Evolutionary conservation across 2,888 invertebrate genomes (phyloP).

Genomic region (Platerodrilus igneus): DNA sequence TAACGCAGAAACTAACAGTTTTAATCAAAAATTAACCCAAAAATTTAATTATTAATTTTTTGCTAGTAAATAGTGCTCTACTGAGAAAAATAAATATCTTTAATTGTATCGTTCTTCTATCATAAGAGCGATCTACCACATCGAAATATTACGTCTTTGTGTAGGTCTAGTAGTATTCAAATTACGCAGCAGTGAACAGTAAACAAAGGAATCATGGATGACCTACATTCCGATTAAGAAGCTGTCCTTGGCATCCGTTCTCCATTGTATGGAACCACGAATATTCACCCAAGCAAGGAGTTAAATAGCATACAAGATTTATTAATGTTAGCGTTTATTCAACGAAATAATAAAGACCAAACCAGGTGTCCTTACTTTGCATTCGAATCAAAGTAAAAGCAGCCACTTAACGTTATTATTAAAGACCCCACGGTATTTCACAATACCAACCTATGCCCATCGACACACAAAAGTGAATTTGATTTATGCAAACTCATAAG

Average conservation of each 20-base stretch:
- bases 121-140: too few species aligned
- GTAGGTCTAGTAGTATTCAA: too few species aligned
- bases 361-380: slow-evolving; percentile 19
- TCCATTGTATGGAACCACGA: slow-evolving; percentile 15
- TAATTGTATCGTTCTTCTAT: too few species aligned
- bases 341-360: slow-evolving; percentile 15
- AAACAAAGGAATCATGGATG: slow-evolving; percentile 17
- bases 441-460: too few species aligned
- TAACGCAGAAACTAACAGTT: too few species aligned
- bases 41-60: too few species aligned
- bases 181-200: slow-evolving; percentile 13
- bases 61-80: too few species aligned
- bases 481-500: too few species aligned
- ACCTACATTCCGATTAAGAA: slow-evolving; percentile 19
- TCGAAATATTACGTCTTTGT: too few species aligned
- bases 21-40: too few species aligned
- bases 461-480: too few species aligned
- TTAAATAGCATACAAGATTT: slow-evolving; percentile 17
- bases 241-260: slow-evolving; percentile 20
- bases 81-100: too few species aligned
- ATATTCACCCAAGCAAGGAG: slow-evolving; percentile 11
- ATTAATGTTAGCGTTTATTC: slow-evolving; percentile 12
- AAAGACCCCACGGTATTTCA: slow-evolving; percentile 13
- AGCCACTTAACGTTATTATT: slow-evolving; percentile 13
- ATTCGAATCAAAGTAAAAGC: slow-evolving; percentile 15